Base-by-base conservation (phyloP, 2,888 invertebrate species). In the Dysmachus trigonus region DNA sequence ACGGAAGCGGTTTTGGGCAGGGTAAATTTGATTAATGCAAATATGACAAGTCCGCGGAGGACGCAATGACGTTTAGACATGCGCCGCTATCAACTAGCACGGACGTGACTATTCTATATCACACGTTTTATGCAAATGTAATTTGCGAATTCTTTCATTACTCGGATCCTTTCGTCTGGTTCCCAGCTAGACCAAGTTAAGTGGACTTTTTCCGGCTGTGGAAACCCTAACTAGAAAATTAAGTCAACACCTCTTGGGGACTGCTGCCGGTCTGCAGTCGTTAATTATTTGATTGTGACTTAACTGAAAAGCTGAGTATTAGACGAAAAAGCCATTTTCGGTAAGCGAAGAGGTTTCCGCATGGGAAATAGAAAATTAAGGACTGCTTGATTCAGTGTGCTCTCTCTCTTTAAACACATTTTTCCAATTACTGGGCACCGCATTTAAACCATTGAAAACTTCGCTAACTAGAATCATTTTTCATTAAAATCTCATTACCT, bases 101-200 rank as follows among this genome's bases (percentile, higher is more conserved):
- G 81, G 81, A 81, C 81, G 81, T 81, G 81, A 81, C 81, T 53
- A 62, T 81, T 81, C 62, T 81, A 33, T 53, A 51, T 81, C 81
- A 81, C 81, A 81, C 81, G 81, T 81, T 81, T 81, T 81, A 81
- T 81, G 81, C 81, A 81, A 81, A 81, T 81, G 81, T 53, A 81
- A 81, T 81, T 81, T 81, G 22, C 31, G 53, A 81, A 81, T 81
- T 81, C 81, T 47, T 81, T 81, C 81, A 81, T 81, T 81, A 81
- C 22, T 18, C 8, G 53, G 53, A 47, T 81, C 53, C 77, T 47
- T 77, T 47, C 27, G 10, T 8, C 62, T 62, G 62, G 62, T 27
- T 47, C 5, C 30, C 38, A 8, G 33, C 7, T 7, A 73, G 73
- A 73, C 41, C 41, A 22, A 77, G 77, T 77, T 77, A 77, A 77